Evolutionary conservation across 2,113 vertebrate species (phyloP).

Genomic region (Lagenorhynchus albirostris): DNA sequence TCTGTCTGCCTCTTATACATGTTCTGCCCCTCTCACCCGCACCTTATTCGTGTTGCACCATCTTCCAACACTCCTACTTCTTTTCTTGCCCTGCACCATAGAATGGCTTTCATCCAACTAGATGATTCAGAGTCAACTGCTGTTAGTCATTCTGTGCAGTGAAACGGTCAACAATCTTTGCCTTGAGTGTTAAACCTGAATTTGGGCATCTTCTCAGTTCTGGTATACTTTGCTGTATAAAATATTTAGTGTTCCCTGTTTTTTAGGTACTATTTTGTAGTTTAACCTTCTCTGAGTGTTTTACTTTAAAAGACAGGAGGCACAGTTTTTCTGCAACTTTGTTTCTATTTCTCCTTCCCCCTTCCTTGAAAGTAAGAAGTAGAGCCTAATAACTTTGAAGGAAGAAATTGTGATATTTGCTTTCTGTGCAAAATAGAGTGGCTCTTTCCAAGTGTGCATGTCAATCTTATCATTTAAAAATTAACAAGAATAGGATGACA

Average conservation of each 20-base stretch:
- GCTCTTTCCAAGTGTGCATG: neutral
- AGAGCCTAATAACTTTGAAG: constrained; percentile 4
- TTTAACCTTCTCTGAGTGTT: neutral
- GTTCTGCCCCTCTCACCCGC: neutral
- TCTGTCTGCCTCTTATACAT: neutral
- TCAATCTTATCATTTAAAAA: neutral
- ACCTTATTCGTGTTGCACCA: neutral
- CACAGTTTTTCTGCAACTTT: constrained; percentile 1
- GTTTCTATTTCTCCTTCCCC: neutral
- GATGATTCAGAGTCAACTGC: neutral
- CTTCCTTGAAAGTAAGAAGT: neutral
- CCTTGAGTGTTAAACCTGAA: neutral
- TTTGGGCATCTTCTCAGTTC: neutral
- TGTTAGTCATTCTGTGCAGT: neutral
- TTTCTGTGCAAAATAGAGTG: neutral
- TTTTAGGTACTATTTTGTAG: constrained; percentile 28
- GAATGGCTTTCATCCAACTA: neutral
- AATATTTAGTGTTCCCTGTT: neutral
- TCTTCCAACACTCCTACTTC: neutral
- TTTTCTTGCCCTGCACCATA: neutral
- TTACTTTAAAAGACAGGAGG: neutral
- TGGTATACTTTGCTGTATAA: neutral
- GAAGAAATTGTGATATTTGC: neutral
- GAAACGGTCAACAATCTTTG: neutral
- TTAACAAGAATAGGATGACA: neutral